Conservation (phyloP, 2,113 vertebrate species). For the Parus major region DNA sequence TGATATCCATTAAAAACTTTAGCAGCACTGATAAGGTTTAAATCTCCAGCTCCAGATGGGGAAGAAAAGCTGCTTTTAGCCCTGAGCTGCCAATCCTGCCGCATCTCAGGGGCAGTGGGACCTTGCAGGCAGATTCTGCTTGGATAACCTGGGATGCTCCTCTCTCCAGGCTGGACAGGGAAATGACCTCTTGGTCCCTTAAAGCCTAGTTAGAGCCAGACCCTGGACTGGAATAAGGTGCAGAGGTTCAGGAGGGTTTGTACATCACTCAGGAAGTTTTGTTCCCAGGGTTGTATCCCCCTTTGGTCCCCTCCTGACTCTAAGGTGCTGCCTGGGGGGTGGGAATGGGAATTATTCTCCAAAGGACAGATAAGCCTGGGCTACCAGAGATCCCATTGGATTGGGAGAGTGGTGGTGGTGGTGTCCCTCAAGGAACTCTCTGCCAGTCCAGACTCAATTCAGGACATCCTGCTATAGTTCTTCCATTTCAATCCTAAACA, state of each 20-base stretch:
- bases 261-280: neutral
- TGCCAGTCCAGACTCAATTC: neutral
- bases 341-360: neutral
- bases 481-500: neutral
- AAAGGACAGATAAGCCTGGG: neutral
- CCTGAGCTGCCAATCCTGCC: neutral
- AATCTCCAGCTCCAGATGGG: neutral
- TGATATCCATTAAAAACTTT: slow-evolving; percentile 29
- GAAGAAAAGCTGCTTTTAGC: neutral
- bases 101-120: neutral
- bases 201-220: neutral
- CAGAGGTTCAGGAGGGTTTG: neutral
- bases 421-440: neutral
- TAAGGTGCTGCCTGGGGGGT: neutral
- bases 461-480: neutral
- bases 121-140: neutral
- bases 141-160: neutral
- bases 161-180: neutral
- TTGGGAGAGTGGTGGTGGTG: neutral
- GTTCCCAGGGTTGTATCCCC: neutral
- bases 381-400: neutral
- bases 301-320: neutral
- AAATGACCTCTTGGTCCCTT: neutral
- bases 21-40: slow-evolving; percentile 17
- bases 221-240: neutral